These are phyloP conservation scores for Salvator merianae DNA, from an alignment of 2,113 vertebrate species.

Conservation along the genomic window DNA sequence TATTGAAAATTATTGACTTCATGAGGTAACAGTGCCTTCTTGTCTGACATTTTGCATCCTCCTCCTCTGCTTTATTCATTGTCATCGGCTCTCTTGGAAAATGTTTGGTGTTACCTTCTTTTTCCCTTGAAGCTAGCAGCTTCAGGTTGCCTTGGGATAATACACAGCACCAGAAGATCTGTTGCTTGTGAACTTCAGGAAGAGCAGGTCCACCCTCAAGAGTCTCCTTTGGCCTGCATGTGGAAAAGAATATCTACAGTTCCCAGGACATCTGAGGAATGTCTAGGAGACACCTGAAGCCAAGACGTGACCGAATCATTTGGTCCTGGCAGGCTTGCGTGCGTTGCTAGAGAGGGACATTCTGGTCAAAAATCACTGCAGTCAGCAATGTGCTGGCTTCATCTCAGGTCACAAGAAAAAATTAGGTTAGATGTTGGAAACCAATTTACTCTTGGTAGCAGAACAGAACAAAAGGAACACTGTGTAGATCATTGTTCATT, in stretches of 20 bases:
- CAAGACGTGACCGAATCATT: background rate
- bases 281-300: background rate
- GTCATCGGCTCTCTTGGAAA: background rate
- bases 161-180: background rate
- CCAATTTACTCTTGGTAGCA: background rate
- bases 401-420: background rate
- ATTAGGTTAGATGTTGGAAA: background rate
- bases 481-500: background rate
- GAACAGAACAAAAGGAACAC: background rate
- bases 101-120: background rate
- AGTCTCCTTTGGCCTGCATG: background rate
- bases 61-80: no score
- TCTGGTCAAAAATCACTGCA: background rate
- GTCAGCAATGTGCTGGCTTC: background rate
- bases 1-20: background rate
- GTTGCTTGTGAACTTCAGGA: background rate
- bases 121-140: background rate
- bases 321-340: constrained; percentile 4
- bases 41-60: background rate
- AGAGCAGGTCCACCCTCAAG: background rate
- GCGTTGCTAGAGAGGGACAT: background rate
- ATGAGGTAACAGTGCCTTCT: background rate
- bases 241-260: background rate
- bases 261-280: background rate
- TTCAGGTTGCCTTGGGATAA: constrained; percentile 5